A percentile compares a stretch with the other conserved stretches of the same genome.
Conservation (phyloP, 2,113 vertebrate genomes). For the Neopipo cinnamomea region DNA sequence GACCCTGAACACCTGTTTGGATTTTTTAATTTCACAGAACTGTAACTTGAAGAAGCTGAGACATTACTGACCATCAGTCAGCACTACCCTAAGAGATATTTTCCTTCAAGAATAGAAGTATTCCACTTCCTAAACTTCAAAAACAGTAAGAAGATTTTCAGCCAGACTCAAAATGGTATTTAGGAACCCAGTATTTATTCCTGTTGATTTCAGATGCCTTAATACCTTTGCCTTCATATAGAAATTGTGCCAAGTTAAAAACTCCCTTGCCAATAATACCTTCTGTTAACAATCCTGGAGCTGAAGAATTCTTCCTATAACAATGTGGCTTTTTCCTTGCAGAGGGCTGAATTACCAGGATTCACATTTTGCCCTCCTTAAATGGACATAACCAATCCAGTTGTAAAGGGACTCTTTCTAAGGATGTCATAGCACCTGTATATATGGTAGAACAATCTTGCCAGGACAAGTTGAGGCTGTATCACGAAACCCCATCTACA, state of each 20-base stretch:
- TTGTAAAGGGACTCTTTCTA: background rate
- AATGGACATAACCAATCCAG: rapidly evolving
- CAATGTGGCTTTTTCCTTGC: background rate
- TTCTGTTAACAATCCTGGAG: background rate
- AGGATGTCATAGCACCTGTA: background rate
- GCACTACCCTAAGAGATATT: background rate
- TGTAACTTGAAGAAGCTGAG: background rate
- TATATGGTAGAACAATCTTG: background rate
- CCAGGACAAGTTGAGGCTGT: background rate
- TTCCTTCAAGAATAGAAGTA: background rate
- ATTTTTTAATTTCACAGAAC: background rate
- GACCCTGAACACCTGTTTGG: background rate
- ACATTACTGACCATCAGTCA: background rate
- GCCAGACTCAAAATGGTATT: background rate
- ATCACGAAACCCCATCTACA: background rate
- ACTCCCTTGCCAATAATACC: background rate
- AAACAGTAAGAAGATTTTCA: background rate
- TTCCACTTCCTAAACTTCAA: background rate
- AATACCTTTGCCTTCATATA: background rate
- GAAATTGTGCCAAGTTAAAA: background rate
- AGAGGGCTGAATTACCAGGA: background rate
- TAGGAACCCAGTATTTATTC: background rate
- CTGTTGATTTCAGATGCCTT: background rate
- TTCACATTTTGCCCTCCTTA: background rate
- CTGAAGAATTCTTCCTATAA: background rate